Percentiles rank a stretch among this genome's conserved stretches.
These are phyloP conservation scores for Heliconius nattereri DNA, from an alignment of 1,140 invertebrate genomes.

Conservation along the genomic window DNA sequence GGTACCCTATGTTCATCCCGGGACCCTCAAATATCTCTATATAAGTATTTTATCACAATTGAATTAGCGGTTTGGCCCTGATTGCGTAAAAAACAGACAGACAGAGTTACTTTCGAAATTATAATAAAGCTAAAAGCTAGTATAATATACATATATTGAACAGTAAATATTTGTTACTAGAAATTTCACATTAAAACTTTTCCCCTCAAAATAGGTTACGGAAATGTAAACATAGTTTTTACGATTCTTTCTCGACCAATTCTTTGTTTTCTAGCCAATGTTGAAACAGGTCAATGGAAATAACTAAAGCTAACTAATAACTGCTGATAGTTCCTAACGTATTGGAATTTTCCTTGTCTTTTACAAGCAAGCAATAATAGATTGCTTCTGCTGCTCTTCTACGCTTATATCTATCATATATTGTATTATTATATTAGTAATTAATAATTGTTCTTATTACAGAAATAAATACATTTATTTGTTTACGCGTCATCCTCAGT, in stretches of 20 bases:
- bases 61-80: too few species aligned
- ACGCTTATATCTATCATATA: background rate
- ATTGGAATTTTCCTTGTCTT: conserved; percentile 24
- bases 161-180: background rate
- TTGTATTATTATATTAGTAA: too few species aligned
- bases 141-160: background rate
- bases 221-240: conserved; percentile 26
- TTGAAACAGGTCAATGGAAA: conserved; percentile 36
- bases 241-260: conserved; percentile 21
- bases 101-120: too few species aligned
- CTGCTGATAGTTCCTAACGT: background rate
- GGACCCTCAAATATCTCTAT: too few species aligned
- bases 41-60: too few species aligned
- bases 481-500: background rate
- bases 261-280: conserved; percentile 29
- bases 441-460: too few species aligned
- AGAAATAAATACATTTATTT: background rate
- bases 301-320: conserved; percentile 22
- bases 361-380: background rate
- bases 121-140: too few species aligned
- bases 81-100: too few species aligned
- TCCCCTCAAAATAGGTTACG: conserved; percentile 9
- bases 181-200: background rate
- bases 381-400: background rate
- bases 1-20: too few species aligned